These are phyloP conservation scores for Elanus axillaris DNA, from an alignment of 2,113 vertebrate species.

Conservation along the genomic window DNA sequence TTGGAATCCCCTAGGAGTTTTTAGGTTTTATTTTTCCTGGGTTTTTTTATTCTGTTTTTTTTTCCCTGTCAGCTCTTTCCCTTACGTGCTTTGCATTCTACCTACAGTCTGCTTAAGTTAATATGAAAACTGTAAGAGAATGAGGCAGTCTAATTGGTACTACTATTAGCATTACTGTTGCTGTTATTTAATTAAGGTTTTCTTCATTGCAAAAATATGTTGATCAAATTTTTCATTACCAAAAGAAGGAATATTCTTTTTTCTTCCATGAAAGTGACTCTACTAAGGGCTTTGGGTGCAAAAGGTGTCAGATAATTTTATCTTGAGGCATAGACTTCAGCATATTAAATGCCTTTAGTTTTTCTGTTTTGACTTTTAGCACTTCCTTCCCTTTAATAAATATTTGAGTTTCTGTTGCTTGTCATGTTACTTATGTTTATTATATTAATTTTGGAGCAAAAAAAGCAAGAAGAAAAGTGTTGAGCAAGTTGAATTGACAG, in stretches of 20 bases:
- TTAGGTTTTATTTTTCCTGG: not conserved
- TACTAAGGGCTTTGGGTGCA: not conserved
- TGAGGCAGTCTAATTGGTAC: not conserved
- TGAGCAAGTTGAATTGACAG: not conserved
- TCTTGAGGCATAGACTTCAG: not conserved
- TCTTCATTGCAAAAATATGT: not conserved
- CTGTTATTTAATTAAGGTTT: not conserved
- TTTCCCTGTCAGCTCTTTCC: not conserved
- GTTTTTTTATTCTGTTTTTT: too few species aligned
- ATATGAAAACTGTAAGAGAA: not conserved
- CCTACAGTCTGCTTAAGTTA: not conserved
- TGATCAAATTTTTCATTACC: not conserved
- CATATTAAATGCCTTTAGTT: not conserved
- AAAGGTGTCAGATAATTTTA: not conserved
- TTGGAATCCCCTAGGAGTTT: not conserved
- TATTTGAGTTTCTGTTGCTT: not conserved
- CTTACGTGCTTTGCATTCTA: not conserved
- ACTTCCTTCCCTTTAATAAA: not conserved
- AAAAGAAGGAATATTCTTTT: not conserved
- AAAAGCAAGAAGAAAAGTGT: not conserved
- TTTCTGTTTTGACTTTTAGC: not conserved
- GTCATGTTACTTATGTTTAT: not conserved
- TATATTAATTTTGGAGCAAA: not conserved
- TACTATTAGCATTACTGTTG: not conserved
- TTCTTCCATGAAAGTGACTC: not conserved